Conservation (phyloP, 2,113 vertebrate species). For the Lasiurus borealis region DNA sequence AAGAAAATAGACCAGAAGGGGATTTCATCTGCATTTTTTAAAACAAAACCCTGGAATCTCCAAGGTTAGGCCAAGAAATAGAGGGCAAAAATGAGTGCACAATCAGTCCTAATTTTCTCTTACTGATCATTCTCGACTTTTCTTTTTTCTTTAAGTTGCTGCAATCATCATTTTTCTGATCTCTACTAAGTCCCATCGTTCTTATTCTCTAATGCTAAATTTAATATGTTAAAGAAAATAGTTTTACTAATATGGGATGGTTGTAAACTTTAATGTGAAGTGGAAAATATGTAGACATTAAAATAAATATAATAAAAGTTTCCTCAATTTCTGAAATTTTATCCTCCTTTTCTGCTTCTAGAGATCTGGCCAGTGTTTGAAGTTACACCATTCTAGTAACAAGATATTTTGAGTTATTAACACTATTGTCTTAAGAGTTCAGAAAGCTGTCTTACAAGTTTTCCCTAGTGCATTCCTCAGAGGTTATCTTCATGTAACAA, state of each 20-base stretch:
- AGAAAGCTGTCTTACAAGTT: not conserved
- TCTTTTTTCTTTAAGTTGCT: not conserved
- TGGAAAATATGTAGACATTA: not conserved
- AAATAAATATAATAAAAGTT: not conserved
- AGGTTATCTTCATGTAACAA: not conserved
- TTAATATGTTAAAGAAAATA: not conserved
- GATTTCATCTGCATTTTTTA: not conserved
- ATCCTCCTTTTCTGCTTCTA: not conserved
- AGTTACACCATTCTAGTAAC: not conserved
- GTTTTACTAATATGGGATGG: not conserved
- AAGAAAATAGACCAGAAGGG: not conserved
- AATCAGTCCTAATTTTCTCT: not conserved
- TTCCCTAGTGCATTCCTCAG: not conserved
- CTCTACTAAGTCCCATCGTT: conserved; percentile 8
- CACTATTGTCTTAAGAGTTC: not conserved
- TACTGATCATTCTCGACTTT: not conserved
- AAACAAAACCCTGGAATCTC: not conserved
- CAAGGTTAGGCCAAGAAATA: not conserved
- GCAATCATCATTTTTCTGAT: not conserved
- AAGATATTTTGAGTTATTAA: not conserved
- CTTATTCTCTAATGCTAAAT: not conserved
- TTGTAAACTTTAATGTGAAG: not conserved
- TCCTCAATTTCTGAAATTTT: not conserved
- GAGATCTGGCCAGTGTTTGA: not conserved
- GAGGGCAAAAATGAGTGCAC: not conserved